A percentile compares a stretch with the other conserved stretches of the same genome.
Evolutionary conservation across 2,797 vertebrate genomes (phyloP).

Genomic region (Eleutherodactylus coqui): DNA sequence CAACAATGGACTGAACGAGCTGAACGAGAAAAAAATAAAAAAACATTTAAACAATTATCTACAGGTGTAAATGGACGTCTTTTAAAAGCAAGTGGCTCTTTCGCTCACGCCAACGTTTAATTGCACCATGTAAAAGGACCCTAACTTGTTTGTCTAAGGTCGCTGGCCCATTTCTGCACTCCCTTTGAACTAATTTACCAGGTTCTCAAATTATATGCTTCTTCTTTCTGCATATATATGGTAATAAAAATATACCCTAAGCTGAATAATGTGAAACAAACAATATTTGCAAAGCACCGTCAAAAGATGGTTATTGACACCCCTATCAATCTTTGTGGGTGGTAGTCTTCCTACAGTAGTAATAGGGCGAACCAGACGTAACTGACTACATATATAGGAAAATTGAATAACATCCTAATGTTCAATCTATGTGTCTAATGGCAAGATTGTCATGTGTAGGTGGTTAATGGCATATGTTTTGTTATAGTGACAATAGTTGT

Average conservation of each 20-base stretch:
- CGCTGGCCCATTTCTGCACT: no score
- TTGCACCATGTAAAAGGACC: no score
- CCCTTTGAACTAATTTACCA: no score
- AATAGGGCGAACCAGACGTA: background rate
- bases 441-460: background rate
- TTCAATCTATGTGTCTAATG: background rate
- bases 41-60: no score
- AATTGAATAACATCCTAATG: slow-evolving; percentile 1
- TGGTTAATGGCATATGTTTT: slow-evolving; percentile 45
- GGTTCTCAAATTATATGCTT: no score
- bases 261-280: background rate
- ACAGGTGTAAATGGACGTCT: no score
- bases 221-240: no score
- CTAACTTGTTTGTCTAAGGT: no score
- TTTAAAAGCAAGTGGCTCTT: no score
- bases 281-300: background rate
- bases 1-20: no score
- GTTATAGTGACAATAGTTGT: slow-evolving; percentile 67
- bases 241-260: background rate
- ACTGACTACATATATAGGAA: slow-evolving; percentile 1
- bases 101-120: no score
- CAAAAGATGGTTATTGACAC: background rate
- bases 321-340: slow-evolving; percentile 4
- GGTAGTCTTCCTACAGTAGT: background rate
- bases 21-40: no score